A percentile compares a stretch with the other conserved stretches of the same genome.
phyloP scores from a whole-genome alignment of 2,113 vertebrate species.

The Maccullochella peelii region DNA sequence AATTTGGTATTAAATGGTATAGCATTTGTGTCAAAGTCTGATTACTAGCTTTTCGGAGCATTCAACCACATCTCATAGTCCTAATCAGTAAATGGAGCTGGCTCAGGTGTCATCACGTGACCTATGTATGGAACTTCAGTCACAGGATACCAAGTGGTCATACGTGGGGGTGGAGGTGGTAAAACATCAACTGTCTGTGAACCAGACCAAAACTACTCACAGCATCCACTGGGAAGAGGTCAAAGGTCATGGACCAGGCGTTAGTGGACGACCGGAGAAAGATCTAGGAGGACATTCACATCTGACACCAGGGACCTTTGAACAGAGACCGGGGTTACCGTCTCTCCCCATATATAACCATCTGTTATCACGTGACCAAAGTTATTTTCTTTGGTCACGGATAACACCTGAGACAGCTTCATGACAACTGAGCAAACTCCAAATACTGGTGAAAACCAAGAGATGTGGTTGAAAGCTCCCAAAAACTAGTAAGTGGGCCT shows the following conservation, averaged over 20 bases:
- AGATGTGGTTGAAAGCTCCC: not conserved
- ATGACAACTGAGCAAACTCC: not conserved
- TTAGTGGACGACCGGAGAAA: not conserved
- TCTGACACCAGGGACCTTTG: not conserved
- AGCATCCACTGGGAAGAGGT: slow-evolving; percentile 2
- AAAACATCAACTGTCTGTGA: not conserved
- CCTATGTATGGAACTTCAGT: not conserved
- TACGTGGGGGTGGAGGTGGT: not conserved
- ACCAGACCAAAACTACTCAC: not conserved
- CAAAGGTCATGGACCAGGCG: not conserved
- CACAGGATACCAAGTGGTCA: not conserved
- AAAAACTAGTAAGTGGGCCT: not conserved
- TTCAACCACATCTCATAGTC: not conserved
- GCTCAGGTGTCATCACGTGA: not conserved
- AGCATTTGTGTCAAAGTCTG: not conserved
- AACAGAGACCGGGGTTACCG: not conserved
- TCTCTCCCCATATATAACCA: no score
- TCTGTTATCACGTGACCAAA: not conserved
- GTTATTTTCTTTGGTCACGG: not conserved
- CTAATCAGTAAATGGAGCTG: not conserved
- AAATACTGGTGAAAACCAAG: not conserved
- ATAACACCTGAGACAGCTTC: not conserved
- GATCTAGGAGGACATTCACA: not conserved
- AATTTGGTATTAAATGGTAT: not conserved
- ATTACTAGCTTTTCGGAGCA: not conserved